Conservation (phyloP, 2,888 invertebrate species). For the Andrena trimmerana region DNA sequence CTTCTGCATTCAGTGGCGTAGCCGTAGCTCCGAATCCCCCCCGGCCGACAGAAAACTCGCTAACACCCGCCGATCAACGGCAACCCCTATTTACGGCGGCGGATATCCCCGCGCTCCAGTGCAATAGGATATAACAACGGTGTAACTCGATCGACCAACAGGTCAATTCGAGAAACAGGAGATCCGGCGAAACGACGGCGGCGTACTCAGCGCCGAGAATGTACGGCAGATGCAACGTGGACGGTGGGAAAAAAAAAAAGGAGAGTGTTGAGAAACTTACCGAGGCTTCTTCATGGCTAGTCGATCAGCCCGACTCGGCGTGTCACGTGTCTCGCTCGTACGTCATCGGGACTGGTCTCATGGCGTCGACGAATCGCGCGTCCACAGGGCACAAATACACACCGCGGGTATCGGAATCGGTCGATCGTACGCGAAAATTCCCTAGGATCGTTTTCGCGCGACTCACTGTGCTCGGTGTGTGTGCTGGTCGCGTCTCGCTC, state of each 20-base stretch:
- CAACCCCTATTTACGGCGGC: constrained; percentile 40
- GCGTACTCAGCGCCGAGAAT: too few relatives aligned
- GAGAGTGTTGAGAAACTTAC: constrained; percentile 70
- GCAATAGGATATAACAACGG: background rate
- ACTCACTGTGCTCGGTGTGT: constrained; percentile 17
- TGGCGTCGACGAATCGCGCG: constrained; percentile 69
- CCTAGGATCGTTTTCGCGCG: constrained; percentile 53
- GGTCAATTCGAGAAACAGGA: background rate
- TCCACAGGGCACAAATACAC: constrained; percentile 11
- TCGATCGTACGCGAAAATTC: constrained; percentile 45
- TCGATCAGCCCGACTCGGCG: constrained; percentile 73
- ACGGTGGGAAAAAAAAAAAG: background rate
- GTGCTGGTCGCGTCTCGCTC: constrained; percentile 15
- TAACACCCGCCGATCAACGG: constrained; percentile 3
- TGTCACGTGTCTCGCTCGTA: constrained; percentile 78
- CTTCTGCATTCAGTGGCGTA: constrained; percentile 61
- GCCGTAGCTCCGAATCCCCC: constrained; percentile 38
- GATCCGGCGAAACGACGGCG: too few relatives aligned
- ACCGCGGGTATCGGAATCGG: constrained; percentile 1
- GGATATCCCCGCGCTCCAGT: background rate
- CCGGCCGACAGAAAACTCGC: constrained; percentile 38
- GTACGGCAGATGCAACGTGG: background rate
- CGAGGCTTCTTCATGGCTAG: constrained; percentile 81
- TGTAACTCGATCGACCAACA: background rate
- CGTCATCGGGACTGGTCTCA: constrained; percentile 75